A percentile compares a stretch with the other conserved stretches of the same genome.
phyloP scores from a whole-genome alignment of 2,888 invertebrate species.

The Zaprionus bogoriensis region DNA sequence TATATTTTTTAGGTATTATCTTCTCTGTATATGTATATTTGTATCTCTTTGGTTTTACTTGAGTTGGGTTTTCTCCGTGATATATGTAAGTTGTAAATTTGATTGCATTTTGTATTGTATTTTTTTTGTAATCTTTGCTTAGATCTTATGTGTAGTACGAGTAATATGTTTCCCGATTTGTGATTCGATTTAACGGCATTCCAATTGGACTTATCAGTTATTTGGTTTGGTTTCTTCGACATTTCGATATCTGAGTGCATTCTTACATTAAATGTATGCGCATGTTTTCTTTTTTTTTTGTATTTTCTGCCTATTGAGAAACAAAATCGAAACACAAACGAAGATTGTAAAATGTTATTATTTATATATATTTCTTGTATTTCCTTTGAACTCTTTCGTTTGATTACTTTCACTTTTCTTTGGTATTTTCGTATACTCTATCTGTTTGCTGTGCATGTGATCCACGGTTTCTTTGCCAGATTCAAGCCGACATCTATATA shows the following conservation, averaged over 20 bases:
- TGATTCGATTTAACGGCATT: constrained; percentile 16
- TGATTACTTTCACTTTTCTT: constrained; percentile 15
- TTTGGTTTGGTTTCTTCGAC: constrained; percentile 6
- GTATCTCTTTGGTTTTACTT: background rate
- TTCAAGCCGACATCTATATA: background rate
- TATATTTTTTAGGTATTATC: constrained; percentile 28
- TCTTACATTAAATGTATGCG: constrained; percentile 18
- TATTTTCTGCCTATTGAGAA: constrained; percentile 1
- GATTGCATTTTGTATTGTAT: constrained; percentile 70
- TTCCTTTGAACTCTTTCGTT: constrained; percentile 32
- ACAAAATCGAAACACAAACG: constrained; percentile 7
- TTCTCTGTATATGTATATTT: constrained; percentile 29
- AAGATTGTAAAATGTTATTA: constrained; percentile 13
- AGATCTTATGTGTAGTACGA: constrained; percentile 12
- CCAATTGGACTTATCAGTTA: constrained; percentile 21
- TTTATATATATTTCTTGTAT: constrained; percentile 3
- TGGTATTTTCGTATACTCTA: constrained; percentile 38
- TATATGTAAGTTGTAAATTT: constrained; percentile 58
- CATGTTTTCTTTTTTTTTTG: constrained; percentile 6
- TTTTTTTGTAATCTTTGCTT: constrained; percentile 32
- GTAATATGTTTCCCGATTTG: constrained; percentile 12
- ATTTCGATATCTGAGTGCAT: constrained; percentile 11
- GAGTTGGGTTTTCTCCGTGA: constrained; percentile 23
- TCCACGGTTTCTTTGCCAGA: background rate
- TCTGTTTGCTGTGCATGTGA: constrained; percentile 32